Evolutionary conservation across 2,888 invertebrate species (phyloP).

Genomic region (Hyppa rectilinea): DNA sequence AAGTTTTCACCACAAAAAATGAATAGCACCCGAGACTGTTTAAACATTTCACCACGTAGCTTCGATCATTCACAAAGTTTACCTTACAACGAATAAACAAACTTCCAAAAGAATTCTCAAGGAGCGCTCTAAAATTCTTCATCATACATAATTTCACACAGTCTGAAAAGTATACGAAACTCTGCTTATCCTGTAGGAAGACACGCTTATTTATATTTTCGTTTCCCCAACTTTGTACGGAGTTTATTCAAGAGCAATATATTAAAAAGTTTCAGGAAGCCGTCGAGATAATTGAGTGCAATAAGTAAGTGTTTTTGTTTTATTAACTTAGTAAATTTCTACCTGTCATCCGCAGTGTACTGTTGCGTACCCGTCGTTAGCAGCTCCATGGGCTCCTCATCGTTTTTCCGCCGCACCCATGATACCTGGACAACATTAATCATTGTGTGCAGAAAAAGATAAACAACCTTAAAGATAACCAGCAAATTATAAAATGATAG

Average conservation of each 20-base stretch:
- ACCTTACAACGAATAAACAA: slow-evolving; percentile 40
- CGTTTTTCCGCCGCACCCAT: slow-evolving; percentile 88
- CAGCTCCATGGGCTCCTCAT: slow-evolving; percentile 85
- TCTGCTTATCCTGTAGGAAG: slow-evolving; percentile 50
- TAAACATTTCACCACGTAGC: slow-evolving; percentile 30
- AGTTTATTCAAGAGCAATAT: slow-evolving; percentile 63
- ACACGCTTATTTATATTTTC: slow-evolving; percentile 61
- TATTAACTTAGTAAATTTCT: slow-evolving; percentile 42
- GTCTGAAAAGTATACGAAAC: slow-evolving; percentile 53
- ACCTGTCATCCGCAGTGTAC: slow-evolving; percentile 88
- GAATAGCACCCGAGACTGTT: slow-evolving; percentile 9
- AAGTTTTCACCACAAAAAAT: slow-evolving; percentile 1
- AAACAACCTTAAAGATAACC: slow-evolving; percentile 9
- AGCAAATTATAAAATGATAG: slow-evolving; percentile 52
- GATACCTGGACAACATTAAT: slow-evolving; percentile 77
- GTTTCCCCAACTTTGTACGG: slow-evolving; percentile 39
- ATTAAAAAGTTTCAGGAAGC: slow-evolving; percentile 54
- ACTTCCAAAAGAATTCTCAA: slow-evolving; percentile 49
- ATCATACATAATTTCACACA: slow-evolving; percentile 57
- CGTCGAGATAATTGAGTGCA: slow-evolving; percentile 55
- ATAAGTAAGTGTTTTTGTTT: slow-evolving; percentile 48
- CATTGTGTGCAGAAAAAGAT: slow-evolving; percentile 33
- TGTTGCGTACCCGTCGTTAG: slow-evolving; percentile 87
- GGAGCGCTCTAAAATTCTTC: slow-evolving; percentile 45
- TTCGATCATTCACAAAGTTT: slow-evolving; percentile 44